These are phyloP conservation scores for Horisme vitalbata DNA, from an alignment of 2,888 invertebrate species.

Conservation along the genomic window DNA sequence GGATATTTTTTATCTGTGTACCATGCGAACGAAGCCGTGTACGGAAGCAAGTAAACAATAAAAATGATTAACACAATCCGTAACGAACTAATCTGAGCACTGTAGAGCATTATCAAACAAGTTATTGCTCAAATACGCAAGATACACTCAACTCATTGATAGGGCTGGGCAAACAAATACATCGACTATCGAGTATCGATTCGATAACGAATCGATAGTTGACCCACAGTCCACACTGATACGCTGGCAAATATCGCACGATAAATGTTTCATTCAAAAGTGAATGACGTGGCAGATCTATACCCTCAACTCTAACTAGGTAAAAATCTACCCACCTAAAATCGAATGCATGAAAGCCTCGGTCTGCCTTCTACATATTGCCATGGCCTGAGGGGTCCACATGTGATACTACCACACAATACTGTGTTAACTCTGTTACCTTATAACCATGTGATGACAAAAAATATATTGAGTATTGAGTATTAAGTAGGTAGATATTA, in stretches of 20 bases:
- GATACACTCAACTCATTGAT: conserved; percentile 76
- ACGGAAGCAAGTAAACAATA: no score
- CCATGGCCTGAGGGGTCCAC: no score
- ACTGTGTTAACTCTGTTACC: no score
- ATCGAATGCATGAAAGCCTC: no score
- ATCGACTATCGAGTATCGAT: conserved; percentile 72
- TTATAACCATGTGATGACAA: no score
- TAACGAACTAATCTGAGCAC: conserved; percentile 68
- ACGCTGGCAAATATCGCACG: conserved; percentile 30
- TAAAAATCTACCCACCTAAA: no score
- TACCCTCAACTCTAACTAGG: not conserved
- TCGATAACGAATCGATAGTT: conserved; percentile 78
- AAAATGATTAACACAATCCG: conserved; percentile 60
- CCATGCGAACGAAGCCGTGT: no score
- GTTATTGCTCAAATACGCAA: conserved; percentile 79
- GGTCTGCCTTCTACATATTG: no score
- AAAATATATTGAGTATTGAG: no score
- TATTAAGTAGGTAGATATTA: no score
- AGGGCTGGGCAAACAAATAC: conserved; percentile 72
- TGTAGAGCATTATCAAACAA: conserved; percentile 73
- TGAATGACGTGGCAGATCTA: not conserved
- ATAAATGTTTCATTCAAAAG: conserved; percentile 19
- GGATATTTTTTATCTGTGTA: no score
- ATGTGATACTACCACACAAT: no score
- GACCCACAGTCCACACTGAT: conserved; percentile 53